Evolutionary conservation across 2,888 invertebrate genomes (phyloP), one percentile per base, ranked within the genome.

Genomic region (Eupithecia insigniata): DNA sequence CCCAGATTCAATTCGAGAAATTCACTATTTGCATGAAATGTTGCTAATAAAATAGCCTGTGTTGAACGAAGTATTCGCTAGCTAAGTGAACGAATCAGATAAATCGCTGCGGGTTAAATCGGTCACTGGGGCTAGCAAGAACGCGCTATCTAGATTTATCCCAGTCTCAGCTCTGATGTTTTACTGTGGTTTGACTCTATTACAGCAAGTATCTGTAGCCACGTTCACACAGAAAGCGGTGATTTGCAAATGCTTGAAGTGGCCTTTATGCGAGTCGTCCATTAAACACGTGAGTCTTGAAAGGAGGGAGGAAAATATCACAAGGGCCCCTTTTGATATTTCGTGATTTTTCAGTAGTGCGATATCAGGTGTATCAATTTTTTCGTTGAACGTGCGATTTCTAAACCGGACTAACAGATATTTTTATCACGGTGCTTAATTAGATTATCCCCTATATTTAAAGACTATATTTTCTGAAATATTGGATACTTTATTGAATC

Each of bases 51-150:
- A 74, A 71, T 74, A 22, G 26, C 60, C 39, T 51, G 66, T 46
- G 69, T n/a, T 60, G 58, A 71, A 69, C 62, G 43, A 67, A 67
- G 58, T 18, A 69, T 66, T 51, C 66, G 34, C 55, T 55, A 55
- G 43, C 66, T 75, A 71, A 72, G 67, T 68, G 71, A 72, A 72
- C 71, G 70, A 73, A 77, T 77, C 76, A 75, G 78, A 77, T 77
- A 75, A 77, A 72, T 61, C 51, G 66, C n/a, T 32, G 30, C 67
- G 66, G 73, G 69, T 65, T 76, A 76, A 75, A 73, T 72, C 74
- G 78, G 77, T 75, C 73, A 78, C 74, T 73, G 70, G 76, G 75
- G 68, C 77, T 73, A 26, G 71, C 71, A 62, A 74, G 62, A 74
- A 51, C 51, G 36, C 67, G 67, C 69, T 72, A 69, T 74, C 74